Base-by-base conservation (phyloP, 2,888 invertebrate species). In the Heliconius aoede region DNA sequence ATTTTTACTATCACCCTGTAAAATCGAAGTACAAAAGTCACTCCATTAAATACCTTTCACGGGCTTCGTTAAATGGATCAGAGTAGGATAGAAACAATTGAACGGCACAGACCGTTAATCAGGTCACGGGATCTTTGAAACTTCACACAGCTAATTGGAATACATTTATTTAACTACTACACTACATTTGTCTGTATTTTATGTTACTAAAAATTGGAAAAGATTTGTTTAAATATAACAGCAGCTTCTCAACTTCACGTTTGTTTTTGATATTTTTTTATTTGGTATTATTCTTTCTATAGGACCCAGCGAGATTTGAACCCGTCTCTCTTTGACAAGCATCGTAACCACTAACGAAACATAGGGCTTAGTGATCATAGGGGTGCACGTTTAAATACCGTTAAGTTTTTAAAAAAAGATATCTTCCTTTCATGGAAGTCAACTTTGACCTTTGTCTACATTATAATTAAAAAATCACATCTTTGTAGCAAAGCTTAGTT, bases 61-160 rank as follows among this genome's bases (percentile, higher is more conserved):
- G 28, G 46, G 18, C 24, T 40, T 40, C 65, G 13, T 15, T 24
- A 7, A 67, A 40, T 18, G 3, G 26, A 67, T 18, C 21, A 60
- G 67, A 60, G 46, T 46, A 64, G 40, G 21, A 68, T 58, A 24
- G 60, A 24, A 36, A 36, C 60, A 60, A 68, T 74, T 74, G 60
- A 65, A 74, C 40, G 26, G 58, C 68, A 65, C n/a, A 68, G 46
- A 18, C 28, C 40, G 67, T 51, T 69, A 74, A 68, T 74, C 24
- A 69, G 61, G 74, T 69, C 68, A 32, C 61, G 51, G 51, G 11
- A 51, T 68, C 51, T 71, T 71, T 55, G 68, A 58, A 62, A 61
- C n/a, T 21, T 64, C 64, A 75, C 71, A 71, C 36, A 64, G 75
- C 26, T 75, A 69, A 69, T 75, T 69, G 26, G 55, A 61, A 46